phyloP scores from a whole-genome alignment of 2,888 invertebrate species.

The Tipula unca region DNA sequence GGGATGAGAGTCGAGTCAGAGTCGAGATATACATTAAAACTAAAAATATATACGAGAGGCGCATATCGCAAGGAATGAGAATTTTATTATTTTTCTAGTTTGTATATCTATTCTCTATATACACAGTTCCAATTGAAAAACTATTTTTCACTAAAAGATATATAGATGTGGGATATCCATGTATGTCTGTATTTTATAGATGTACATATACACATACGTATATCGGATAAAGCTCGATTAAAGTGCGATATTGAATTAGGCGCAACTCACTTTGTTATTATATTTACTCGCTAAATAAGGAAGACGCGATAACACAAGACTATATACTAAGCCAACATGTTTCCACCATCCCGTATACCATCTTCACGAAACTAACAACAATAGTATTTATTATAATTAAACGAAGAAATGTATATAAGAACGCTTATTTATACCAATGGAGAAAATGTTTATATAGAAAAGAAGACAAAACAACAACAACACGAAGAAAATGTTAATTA shows the following conservation, averaged over 20 bases:
- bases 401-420: neutral
- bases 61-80: neutral
- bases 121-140: too few species aligned
- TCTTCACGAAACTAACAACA: neutral
- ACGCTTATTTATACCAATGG: neutral
- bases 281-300: neutral
- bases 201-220: too few species aligned
- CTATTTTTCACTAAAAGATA: neutral
- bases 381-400: neutral
- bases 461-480: neutral
- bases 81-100: neutral
- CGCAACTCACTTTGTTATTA: too few species aligned
- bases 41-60: neutral
- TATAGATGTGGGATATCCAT: neutral
- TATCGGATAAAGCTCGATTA: neutral
- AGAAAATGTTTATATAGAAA: neutral
- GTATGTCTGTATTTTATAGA: neutral
- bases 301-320: neutral
- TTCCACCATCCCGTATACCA: neutral
- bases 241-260: neutral
- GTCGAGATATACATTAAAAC: neutral
- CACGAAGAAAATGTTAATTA: slow-evolving; percentile 8
- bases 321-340: too few species aligned
- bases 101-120: neutral
- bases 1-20: neutral